phyloP scores from a whole-genome alignment of 2,888 invertebrate genomes.

The Smittia sp. region DNA sequence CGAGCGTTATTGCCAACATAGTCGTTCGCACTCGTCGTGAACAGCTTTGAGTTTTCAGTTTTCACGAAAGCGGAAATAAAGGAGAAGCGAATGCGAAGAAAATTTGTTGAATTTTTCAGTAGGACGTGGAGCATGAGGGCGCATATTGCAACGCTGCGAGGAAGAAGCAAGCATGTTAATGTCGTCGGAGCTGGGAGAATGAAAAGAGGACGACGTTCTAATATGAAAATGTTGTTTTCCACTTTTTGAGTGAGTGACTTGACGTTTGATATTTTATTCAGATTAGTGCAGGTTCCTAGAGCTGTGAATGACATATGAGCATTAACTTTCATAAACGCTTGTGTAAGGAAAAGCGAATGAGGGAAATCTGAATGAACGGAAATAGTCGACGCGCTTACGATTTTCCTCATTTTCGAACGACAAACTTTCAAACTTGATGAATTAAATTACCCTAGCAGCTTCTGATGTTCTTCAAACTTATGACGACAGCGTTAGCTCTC shows the following conservation, averaged over 20 bases:
- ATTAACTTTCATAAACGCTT: neutral
- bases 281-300: constrained; percentile 5
- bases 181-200: neutral
- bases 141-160: neutral
- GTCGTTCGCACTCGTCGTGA: neutral
- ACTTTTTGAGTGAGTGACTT: neutral
- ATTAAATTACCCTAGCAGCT: too few species aligned
- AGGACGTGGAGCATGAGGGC: neutral
- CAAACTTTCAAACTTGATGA: too few species aligned
- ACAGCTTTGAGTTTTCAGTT: too few species aligned
- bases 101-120: constrained; percentile 18
- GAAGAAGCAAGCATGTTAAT: neutral
- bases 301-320: neutral
- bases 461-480: too few species aligned
- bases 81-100: neutral
- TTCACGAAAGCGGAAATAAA: neutral
- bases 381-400: too few species aligned
- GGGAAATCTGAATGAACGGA: neutral
- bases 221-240: neutral
- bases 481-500: too few species aligned
- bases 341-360: neutral
- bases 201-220: neutral
- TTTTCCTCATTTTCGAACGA: too few species aligned
- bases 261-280: constrained; percentile 15
- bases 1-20: neutral